These are phyloP conservation scores for Argyrosomus japonicus DNA, from an alignment of 2,113 vertebrate species.

Conservation along the genomic window DNA sequence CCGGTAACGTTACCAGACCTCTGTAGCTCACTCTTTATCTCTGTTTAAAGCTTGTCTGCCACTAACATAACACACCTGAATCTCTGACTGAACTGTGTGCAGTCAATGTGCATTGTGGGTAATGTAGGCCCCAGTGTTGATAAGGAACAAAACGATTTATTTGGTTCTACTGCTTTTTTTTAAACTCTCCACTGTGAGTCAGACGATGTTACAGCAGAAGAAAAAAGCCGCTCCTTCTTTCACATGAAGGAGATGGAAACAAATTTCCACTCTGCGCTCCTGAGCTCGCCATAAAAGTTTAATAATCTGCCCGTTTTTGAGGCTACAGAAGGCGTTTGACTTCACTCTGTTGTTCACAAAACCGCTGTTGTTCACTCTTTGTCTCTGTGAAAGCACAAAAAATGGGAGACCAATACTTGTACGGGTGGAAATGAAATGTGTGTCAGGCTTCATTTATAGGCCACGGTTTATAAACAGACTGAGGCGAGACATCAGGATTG, in stretches of 20 bases:
- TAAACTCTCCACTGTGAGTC: neutral
- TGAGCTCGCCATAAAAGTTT: neutral
- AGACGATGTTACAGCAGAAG: neutral
- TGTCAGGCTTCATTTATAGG: neutral
- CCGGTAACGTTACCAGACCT: neutral
- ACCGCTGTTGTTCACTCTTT: neutral
- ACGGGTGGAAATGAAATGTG: neutral
- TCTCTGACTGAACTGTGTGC: neutral
- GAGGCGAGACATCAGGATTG: neutral
- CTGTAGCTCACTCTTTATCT: neutral
- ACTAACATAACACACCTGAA: neutral
- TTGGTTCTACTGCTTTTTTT: neutral
- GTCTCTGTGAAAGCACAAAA: neutral
- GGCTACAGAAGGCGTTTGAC: neutral
- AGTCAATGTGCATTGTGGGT: constrained; percentile 8
- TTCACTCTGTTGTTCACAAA: neutral
- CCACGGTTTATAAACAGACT: constrained; percentile 2
- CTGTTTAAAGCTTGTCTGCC: neutral
- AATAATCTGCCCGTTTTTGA: neutral
- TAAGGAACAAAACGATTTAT: neutral
- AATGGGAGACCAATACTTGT: neutral
- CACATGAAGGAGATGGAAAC: neutral
- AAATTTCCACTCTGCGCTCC: neutral
- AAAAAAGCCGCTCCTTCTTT: neutral
- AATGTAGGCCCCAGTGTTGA: neutral